A percentile compares a stretch with the other conserved stretches of the same genome.
phyloP scores from a whole-genome alignment of 1,140 invertebrate genomes.

The Archivesica marissinica region DNA sequence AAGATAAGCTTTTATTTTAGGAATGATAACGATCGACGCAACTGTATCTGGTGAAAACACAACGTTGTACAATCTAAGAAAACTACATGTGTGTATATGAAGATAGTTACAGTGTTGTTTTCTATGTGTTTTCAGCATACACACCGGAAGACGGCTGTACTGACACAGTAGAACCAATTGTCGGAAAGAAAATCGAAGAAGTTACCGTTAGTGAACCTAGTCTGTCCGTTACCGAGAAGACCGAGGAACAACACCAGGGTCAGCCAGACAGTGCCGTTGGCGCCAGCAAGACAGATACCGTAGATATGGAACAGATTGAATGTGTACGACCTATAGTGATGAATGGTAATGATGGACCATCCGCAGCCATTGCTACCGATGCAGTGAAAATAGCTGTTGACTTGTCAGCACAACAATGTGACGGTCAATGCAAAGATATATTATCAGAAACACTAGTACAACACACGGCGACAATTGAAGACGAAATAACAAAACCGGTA shows the following conservation, averaged over 20 bases:
- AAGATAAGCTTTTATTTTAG: constrained; percentile 2
- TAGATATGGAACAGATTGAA: background rate
- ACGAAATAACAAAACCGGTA: background rate
- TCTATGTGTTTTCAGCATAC: constrained; percentile 11
- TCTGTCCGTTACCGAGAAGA: background rate
- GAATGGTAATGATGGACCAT: background rate
- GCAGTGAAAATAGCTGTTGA: constrained; percentile 25
- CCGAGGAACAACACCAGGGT: background rate
- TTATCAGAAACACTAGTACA: background rate
- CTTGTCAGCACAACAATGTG: background rate
- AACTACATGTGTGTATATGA: background rate
- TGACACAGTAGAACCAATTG: background rate
- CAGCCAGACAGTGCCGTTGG: constrained; percentile 24
- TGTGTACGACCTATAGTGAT: background rate
- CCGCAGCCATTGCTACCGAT: background rate
- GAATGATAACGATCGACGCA: background rate
- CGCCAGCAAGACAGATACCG: background rate
- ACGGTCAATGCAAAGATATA: background rate
- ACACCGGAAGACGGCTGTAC: background rate
- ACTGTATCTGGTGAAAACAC: background rate
- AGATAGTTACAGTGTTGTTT: background rate
- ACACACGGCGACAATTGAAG: too few relatives aligned
- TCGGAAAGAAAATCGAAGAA: background rate
- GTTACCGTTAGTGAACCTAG: background rate
- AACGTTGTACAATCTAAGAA: background rate